Conservation (phyloP, 64 coral and sea anemone genomes). For the Anthopleura sola region DNA sequence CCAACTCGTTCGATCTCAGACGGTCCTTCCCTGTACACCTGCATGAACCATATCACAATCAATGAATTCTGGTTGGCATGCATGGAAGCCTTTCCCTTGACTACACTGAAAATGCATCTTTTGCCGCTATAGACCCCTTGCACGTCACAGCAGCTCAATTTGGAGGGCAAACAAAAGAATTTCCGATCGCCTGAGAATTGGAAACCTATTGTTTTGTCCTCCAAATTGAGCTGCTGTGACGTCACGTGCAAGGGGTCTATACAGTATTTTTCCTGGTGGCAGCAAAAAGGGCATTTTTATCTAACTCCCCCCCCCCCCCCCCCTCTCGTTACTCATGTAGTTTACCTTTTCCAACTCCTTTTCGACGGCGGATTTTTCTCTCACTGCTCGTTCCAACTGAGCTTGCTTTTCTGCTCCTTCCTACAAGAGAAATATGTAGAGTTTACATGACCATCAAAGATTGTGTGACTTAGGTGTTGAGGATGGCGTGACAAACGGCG, state of each 20-base stretch:
- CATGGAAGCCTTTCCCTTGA: no score
- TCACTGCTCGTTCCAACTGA: conserved; percentile 76
- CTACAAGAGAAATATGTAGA: conserved; percentile 8
- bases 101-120: no score
- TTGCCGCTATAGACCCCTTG: no score
- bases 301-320: not conserved
- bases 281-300: no score
- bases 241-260: no score
- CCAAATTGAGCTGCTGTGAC: no score
- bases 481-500: not conserved
- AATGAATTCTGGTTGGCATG: no score
- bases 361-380: conserved; percentile 91
- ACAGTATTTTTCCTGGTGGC: no score
- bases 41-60: not conserved
- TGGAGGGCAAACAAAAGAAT: no score
- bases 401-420: conserved; percentile 97
- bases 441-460: not conserved
- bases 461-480: not conserved
- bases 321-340: not conserved
- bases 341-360: conserved; percentile 93
- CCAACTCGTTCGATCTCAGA: conserved; percentile 86
- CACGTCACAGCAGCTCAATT: no score
- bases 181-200: no score
- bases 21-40: conserved; percentile 97
- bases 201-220: no score